These are phyloP conservation scores for Diploscapter pachys DNA, from an alignment of 1,140 invertebrate genomes.

Conservation along the genomic window DNA sequence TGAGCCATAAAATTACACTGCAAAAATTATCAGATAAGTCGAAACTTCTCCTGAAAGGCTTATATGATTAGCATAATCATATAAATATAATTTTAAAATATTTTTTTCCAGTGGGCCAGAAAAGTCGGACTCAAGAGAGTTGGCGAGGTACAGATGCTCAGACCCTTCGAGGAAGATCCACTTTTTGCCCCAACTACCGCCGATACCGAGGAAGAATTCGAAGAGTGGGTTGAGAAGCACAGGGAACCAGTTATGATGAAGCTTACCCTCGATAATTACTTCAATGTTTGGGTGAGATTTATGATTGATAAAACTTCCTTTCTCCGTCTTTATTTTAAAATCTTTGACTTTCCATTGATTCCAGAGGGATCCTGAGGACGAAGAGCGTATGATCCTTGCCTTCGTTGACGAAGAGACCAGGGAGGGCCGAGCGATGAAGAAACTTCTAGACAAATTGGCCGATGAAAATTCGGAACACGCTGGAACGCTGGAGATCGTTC, in stretches of 20 bases:
- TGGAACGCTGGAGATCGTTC: conserved; percentile 56
- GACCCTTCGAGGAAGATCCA: conserved; percentile 58
- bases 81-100: background rate
- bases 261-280: conserved; percentile 54
- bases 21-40: too few relatives aligned
- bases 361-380: conserved; percentile 56
- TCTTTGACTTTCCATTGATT: background rate
- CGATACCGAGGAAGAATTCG: conserved; percentile 59
- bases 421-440: conserved; percentile 57
- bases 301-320: too few relatives aligned
- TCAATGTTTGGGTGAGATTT: conserved; percentile 54
- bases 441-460: conserved; percentile 53
- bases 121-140: conserved; percentile 56
- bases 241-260: conserved; percentile 59
- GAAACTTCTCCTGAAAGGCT: too few relatives aligned
- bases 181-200: conserved; percentile 55
- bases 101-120: conserved; percentile 53
- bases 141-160: conserved; percentile 56
- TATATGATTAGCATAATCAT: too few relatives aligned
- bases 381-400: conserved; percentile 53
- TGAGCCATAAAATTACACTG: too few relatives aligned
- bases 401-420: conserved; percentile 58
- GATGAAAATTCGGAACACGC: conserved; percentile 58
- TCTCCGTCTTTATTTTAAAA: background rate
- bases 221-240: conserved; percentile 59